phyloP scores from a whole-genome alignment of 1,140 invertebrate species.

The Listronotus bonariensis region DNA sequence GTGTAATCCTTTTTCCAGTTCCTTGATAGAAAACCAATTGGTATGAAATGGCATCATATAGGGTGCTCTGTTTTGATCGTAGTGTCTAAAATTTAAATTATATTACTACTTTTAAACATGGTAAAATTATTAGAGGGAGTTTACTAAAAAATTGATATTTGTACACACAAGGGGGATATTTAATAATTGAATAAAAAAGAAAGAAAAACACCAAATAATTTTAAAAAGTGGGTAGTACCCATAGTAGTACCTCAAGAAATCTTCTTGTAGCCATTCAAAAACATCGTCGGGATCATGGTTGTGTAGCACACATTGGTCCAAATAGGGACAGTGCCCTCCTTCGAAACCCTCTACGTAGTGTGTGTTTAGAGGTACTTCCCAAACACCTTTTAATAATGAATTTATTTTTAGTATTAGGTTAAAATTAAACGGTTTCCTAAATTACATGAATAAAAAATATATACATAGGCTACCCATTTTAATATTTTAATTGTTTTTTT shows the following conservation, averaged over 20 bases:
- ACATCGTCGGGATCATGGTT: slow-evolving; percentile 87
- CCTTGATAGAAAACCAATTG: slow-evolving; percentile 92
- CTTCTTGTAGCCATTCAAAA: slow-evolving; percentile 88
- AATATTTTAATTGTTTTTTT: too few relatives aligned
- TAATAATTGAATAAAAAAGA: too few relatives aligned
- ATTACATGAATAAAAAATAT: too few relatives aligned
- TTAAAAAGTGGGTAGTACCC: too few relatives aligned
- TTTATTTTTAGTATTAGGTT: not conserved
- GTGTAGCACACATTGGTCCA: slow-evolving; percentile 92
- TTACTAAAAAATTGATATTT: too few relatives aligned
- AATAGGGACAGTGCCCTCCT: slow-evolving; percentile 89
- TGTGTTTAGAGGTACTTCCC: slow-evolving; percentile 93
- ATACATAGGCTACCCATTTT: too few relatives aligned
- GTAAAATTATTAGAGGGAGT: too few relatives aligned
- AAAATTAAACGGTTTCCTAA: too few relatives aligned
- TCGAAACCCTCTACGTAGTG: slow-evolving; percentile 88
- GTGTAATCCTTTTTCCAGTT: slow-evolving; percentile 79
- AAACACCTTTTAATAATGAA: slow-evolving; percentile 67
- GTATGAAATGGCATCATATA: slow-evolving; percentile 95
- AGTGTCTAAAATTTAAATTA: slow-evolving; percentile 62
- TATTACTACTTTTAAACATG: too few relatives aligned
- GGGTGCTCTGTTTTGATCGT: slow-evolving; percentile 85
- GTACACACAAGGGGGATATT: too few relatives aligned
- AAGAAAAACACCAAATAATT: too few relatives aligned
- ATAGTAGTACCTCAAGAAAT: slow-evolving; percentile 78